Percentiles rank a stretch among this genome's conserved stretches.
Conservation (phyloP, 2,888 invertebrate species). For the Rhamnusium bicolor region DNA sequence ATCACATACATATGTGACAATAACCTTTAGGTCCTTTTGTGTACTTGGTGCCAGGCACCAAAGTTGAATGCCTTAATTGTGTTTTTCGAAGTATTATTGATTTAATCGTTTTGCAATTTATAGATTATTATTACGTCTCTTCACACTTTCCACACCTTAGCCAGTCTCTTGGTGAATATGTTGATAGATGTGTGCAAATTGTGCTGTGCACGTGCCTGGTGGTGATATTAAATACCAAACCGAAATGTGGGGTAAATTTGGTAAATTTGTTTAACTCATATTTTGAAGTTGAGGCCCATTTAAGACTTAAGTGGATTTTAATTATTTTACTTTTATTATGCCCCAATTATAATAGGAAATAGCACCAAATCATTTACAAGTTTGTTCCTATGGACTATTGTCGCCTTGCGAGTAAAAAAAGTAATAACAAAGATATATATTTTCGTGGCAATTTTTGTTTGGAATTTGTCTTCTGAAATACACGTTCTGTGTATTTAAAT, state of each 20-base stretch:
- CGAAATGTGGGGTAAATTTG: neutral
- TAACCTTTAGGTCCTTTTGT: constrained; percentile 43
- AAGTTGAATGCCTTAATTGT: constrained; percentile 54
- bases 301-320: too few relatives aligned
- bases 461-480: too few relatives aligned
- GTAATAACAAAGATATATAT: too few relatives aligned
- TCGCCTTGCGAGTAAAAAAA: too few relatives aligned
- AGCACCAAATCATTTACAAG: too few relatives aligned
- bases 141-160: constrained; percentile 9
- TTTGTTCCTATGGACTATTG: too few relatives aligned
- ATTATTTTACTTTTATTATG: too few relatives aligned
- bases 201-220: neutral
- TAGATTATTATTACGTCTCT: constrained; percentile 7
- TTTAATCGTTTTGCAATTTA: constrained; percentile 43
- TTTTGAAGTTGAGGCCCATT: too few relatives aligned
- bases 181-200: neutral
- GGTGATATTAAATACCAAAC: neutral
- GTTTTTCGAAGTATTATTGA: constrained; percentile 60
- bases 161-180: constrained; percentile 15
- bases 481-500: too few relatives aligned
- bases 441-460: too few relatives aligned
- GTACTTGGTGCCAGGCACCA: constrained; percentile 56
- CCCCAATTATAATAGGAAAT: too few relatives aligned
- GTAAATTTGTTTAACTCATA: neutral
- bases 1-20: constrained; percentile 35